These are phyloP conservation scores for Nemotelus nigrinus DNA, from an alignment of 2,888 invertebrate species.

Conservation along the genomic window DNA sequence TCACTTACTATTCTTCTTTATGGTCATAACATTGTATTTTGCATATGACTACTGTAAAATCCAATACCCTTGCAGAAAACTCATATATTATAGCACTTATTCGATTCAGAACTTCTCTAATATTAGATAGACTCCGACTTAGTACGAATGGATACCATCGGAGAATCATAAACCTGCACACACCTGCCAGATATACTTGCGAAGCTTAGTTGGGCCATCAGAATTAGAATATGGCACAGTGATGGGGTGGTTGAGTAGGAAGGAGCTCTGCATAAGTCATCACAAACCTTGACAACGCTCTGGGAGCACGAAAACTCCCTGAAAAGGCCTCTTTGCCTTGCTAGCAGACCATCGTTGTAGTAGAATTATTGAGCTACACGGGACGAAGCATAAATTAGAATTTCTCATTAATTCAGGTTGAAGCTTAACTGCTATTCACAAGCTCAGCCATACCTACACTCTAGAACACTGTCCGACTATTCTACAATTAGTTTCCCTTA, in stretches of 20 bases:
- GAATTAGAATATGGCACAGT: constrained; percentile 34
- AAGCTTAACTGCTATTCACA: constrained; percentile 51
- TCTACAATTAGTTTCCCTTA: constrained; percentile 51
- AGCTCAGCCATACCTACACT: constrained; percentile 48
- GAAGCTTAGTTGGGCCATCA: constrained; percentile 24
- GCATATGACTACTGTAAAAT: constrained; percentile 48
- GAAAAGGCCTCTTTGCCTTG: constrained; percentile 34
- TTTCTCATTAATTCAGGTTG: constrained; percentile 51
- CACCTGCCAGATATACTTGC: constrained; percentile 34
- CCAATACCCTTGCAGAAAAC: constrained; percentile 48
- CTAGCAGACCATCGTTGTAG: constrained; percentile 9
- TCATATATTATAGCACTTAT: constrained; percentile 29
- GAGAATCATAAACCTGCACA: constrained; percentile 40
- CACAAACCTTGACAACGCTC: constrained; percentile 38
- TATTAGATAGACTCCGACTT: constrained; percentile 39
- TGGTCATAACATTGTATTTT: constrained; percentile 47
- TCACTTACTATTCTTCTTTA: constrained; percentile 24
- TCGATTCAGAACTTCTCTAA: constrained; percentile 39
- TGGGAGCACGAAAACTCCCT: constrained; percentile 30
- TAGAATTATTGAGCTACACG: constrained; percentile 44
- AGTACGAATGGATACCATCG: constrained; percentile 25
- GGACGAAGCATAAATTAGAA: constrained; percentile 52
- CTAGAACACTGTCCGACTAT: constrained; percentile 51
- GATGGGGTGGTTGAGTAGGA: constrained; percentile 14
- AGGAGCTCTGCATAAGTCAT: constrained; percentile 35